Evolutionary conservation across 2,888 invertebrate species (phyloP).

Genomic region (Ophonus ardosiacus): DNA sequence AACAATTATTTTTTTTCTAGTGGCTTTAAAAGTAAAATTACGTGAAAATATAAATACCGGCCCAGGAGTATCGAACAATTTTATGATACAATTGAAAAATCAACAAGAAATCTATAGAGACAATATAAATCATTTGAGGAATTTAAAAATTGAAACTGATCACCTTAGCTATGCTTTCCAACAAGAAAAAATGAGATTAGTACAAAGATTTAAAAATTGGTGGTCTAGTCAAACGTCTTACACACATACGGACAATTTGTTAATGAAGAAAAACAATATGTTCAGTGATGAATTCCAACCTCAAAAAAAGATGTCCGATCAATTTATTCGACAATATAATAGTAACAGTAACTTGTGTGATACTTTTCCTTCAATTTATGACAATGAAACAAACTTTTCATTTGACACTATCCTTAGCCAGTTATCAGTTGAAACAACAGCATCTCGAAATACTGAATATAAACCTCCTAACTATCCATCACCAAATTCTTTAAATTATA

Average conservation of each 20-base stretch:
- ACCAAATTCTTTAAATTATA: not conserved
- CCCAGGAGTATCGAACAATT: constrained; percentile 66
- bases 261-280: not conserved
- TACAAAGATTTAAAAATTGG: constrained; percentile 61
- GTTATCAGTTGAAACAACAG: not conserved
- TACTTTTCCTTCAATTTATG: constrained; percentile 18
- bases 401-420: not conserved
- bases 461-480: not conserved
- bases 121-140: constrained; percentile 69
- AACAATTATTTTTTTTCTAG: constrained; percentile 36
- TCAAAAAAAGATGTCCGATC: not conserved
- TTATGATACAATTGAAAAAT: constrained; percentile 66
- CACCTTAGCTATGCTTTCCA: constrained; percentile 70
- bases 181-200: constrained; percentile 68
- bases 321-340: constrained; percentile 1
- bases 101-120: constrained; percentile 71
- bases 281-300: not conserved
- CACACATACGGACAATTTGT: not conserved
- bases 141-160: constrained; percentile 71
- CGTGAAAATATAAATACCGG: constrained; percentile 61
- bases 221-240: not conserved
- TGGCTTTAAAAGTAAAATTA: constrained; percentile 68
- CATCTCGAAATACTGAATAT: not conserved
- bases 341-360: not conserved
- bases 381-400: constrained; percentile 1